phyloP scores from a whole-genome alignment of 2,113 vertebrate genomes.

The Phyllostomus discolor region DNA sequence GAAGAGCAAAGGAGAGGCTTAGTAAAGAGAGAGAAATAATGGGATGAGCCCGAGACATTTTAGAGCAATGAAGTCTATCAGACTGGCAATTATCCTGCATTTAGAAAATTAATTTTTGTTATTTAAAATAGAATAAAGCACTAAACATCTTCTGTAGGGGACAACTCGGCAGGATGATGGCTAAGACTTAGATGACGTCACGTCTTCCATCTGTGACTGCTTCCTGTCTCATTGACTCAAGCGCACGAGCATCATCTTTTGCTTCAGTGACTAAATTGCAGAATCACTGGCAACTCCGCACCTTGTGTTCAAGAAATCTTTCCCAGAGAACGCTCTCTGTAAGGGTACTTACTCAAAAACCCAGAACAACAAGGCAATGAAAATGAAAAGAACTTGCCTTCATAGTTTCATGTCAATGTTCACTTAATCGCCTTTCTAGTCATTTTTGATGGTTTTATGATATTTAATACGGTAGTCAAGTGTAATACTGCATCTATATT shows the following conservation, averaged over 20 bases:
- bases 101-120: constrained; percentile 29
- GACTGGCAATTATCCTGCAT: not conserved
- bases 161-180: not conserved
- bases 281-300: not conserved
- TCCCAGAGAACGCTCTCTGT: not conserved
- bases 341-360: not conserved
- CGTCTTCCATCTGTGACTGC: constrained; percentile 5
- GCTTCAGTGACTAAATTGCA: constrained; percentile 35
- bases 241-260: not conserved
- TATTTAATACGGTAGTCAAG: not conserved
- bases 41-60: not conserved
- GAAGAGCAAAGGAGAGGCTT: not conserved
- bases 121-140: constrained; percentile 23
- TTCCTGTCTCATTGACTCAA: constrained; percentile 55
- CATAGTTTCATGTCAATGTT: not conserved
- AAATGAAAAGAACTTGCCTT: not conserved
- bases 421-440: not conserved
- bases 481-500: not conserved
- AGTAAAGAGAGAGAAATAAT: not conserved
- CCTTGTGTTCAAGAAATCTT: constrained; percentile 4
- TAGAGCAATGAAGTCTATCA: not conserved
- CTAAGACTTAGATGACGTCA: constrained; percentile 16
- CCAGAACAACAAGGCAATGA: not conserved
- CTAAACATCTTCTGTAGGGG: not conserved
- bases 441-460: not conserved